Base-by-base conservation (phyloP, 1,140 invertebrate genomes). In the Halyomorpha halys region DNA sequence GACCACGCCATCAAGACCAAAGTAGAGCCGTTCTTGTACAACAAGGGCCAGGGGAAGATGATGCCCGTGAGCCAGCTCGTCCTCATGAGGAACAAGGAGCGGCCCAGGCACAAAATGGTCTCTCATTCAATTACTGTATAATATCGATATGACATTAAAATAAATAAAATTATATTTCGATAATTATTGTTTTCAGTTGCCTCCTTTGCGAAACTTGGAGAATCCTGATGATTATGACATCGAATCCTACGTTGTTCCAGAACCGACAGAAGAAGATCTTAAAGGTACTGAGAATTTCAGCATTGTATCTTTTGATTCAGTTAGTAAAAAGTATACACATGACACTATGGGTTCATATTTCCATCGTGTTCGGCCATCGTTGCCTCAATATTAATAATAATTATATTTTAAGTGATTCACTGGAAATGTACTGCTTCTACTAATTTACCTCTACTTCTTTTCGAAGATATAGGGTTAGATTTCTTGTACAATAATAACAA, bases 1-100 rank as follows among this genome's bases (percentile, higher is more conserved):
- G 91, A 94, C 74, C 86, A 91, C 75, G 88, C 89, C 4, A 90
- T 94, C 30, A 85, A 90, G 75, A 90, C 87, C 6, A 91, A 94
- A 75, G 89, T 97, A 1, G 86, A 90, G 69, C 91, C 89, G 0
- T 96, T 92, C 77, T 74, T 98, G 11, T 97, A 97, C 75, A 95
- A 97, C 72, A 89, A 87, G 73, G 95, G 95, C 1, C 81, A 86
- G 71, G 94, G 94, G 0, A 85, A 87, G 62, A 86, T 90, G 75
- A 85, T 97, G 70, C 90, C 91, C 0, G 86, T 97, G 68, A 84
- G 87, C 0, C 86, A 94, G 72, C 73, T 97, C 2, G 91, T 97
- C 11, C 76, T 94, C 14, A 74, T 91, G 19, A 78, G 94, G 68
- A 97, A 97, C 73, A 90, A 88, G 70, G 91, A 94, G 69, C 76